Evolutionary conservation across 1,140 invertebrate genomes (phyloP), one percentile per base, ranked within the genome.

Genomic region (Leptinotarsa lineolata): DNA sequence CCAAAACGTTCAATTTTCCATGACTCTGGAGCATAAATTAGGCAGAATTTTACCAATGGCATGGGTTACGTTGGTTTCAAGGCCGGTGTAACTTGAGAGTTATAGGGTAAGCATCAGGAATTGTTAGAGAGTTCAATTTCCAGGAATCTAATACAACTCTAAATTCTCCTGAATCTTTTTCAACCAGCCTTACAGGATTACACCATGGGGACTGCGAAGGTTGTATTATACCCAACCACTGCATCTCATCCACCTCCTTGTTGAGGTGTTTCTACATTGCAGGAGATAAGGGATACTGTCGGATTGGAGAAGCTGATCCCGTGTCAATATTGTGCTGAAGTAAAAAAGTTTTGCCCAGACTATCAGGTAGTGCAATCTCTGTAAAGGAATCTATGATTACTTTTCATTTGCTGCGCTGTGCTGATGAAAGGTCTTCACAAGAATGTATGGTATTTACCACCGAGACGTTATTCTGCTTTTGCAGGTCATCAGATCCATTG

Each of bases 91-190:
- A n/a, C n/a, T n/a, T n/a, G n/a, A 6, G 20, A 22, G 70, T 65
- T 20, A 77, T 48, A 15, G 77, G 77, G 15, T 78, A 80, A 30
- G 1, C 30, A 39, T 39, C 30, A 6, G 8, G 8, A 6, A 59
- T 12, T 12, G 45, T 80, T 77, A 44, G 73, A 71, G 13, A 72
- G 77, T 0, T 77, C 79, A 1, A 81, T 67, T 1, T 39, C 46
- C 58, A 81, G 81, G 3, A 83, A 20, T 58, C 77, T 79, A 11
- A 81, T 58, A 16, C 74, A 39, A 2, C 8, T 8, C 77, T 54
- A 13, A 74, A 79, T 16, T 71, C 74, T 72, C 58, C 77, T 64
- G 0, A 54, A 2, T 20, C n/a, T 66, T 82, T 60, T 22, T 46
- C n/a, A 59, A 70, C 46, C 1, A 60, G 6, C 8, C 30, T 8